phyloP scores from a whole-genome alignment of 2,888 invertebrate genomes.

The Drosophila yooni region DNA sequence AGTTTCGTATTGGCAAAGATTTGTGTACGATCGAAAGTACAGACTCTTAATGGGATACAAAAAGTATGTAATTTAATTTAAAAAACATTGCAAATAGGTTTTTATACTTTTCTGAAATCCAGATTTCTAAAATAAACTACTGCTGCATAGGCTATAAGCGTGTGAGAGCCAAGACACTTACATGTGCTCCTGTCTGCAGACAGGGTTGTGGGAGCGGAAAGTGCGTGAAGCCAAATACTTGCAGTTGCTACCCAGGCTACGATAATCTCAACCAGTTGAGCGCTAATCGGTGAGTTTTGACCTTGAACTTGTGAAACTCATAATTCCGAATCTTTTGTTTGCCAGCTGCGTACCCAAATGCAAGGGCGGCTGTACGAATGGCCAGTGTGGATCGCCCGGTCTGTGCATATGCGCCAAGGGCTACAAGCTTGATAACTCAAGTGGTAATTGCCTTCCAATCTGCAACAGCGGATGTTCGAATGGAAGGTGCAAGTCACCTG shows the following conservation, averaged over 20 bases:
- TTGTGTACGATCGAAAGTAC: not conserved
- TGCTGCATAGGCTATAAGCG: slow-evolving; percentile 68
- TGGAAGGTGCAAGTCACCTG: slow-evolving; percentile 85
- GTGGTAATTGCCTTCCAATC: slow-evolving; percentile 72
- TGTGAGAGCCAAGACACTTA: fast-evolving
- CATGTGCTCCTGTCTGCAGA: slow-evolving; percentile 68
- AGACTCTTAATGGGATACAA: fast-evolving
- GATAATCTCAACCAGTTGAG: slow-evolving; percentile 49
- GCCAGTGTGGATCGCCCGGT: slow-evolving; percentile 75
- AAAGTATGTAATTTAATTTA: not conserved
- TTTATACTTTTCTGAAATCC: not conserved
- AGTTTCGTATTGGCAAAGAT: slow-evolving; percentile 16
- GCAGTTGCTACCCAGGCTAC: slow-evolving; percentile 84
- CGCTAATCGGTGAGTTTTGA: slow-evolving; percentile 40
- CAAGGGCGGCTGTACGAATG: slow-evolving; percentile 73
- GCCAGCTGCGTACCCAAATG: slow-evolving; percentile 80
- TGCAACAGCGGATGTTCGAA: slow-evolving; percentile 79
- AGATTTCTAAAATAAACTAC: fast-evolving
- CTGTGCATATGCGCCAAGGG: slow-evolving; percentile 70
- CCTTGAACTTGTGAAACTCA: not conserved
- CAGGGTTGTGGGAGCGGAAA: slow-evolving; percentile 64
- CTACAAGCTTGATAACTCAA: slow-evolving; percentile 37
- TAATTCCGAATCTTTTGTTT: not conserved
- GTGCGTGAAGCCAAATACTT: slow-evolving; percentile 81
- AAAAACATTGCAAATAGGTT: not conserved